Evolutionary conservation across 2,797 vertebrate genomes (phyloP).

Genomic region (Takifugu rubripes): DNA sequence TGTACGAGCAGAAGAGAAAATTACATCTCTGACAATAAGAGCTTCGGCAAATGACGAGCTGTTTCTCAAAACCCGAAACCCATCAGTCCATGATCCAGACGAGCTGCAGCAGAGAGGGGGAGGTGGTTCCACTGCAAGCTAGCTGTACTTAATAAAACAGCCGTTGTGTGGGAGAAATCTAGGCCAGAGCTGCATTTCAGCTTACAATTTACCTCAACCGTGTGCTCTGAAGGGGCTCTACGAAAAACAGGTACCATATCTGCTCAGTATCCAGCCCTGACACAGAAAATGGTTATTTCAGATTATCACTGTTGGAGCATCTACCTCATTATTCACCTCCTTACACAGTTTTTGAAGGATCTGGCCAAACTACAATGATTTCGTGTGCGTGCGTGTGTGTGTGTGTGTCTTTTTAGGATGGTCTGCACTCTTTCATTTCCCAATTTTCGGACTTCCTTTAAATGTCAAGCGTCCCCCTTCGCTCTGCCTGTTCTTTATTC

Average conservation of each 20-base stretch:
- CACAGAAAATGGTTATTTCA: slow-evolving; percentile 21
- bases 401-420: slow-evolving; percentile 31
- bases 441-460: slow-evolving; percentile 37
- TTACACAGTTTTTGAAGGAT: no score
- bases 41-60: slow-evolving; percentile 15
- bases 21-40: slow-evolving; percentile 29
- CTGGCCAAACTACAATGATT: slow-evolving; percentile 24
- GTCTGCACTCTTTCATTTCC: slow-evolving; percentile 2
- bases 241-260: slow-evolving; percentile 35
- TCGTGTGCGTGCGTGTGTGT: slow-evolving; percentile 11
- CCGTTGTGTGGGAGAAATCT: slow-evolving; percentile 43
- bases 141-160: slow-evolving; percentile 55
- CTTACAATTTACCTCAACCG: slow-evolving; percentile 47
- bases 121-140: slow-evolving; percentile 42
- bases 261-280: slow-evolving; percentile 16
- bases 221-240: slow-evolving; percentile 26
- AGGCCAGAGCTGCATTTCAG: slow-evolving; percentile 51
- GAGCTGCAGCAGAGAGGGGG: slow-evolving; percentile 52
- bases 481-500: slow-evolving; percentile 13
- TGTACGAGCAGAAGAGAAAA: slow-evolving; percentile 20
- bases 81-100: slow-evolving; percentile 47
- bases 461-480: slow-evolving; percentile 31
- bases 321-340: slow-evolving; percentile 1
- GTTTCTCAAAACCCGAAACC: slow-evolving; percentile 38
- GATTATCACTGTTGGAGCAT: slow-evolving; percentile 24